Conservation (phyloP, 1,140 invertebrate species). For the Laupala kohalensis region DNA sequence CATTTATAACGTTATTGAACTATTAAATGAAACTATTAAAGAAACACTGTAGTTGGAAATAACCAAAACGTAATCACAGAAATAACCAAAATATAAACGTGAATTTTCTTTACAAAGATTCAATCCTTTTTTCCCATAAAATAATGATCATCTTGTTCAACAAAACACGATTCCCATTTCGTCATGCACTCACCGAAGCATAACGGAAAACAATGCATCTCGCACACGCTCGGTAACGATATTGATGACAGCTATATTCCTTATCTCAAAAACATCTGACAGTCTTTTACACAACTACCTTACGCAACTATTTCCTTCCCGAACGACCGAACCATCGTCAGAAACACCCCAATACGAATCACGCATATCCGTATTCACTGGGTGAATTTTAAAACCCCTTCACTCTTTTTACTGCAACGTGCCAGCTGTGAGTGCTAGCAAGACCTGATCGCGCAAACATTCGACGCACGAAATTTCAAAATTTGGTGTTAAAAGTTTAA, state of each 20-base stretch:
- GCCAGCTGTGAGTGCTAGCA: background rate
- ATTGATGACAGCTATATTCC: background rate
- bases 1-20: too few relatives aligned
- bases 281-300: background rate
- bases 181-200: too few relatives aligned
- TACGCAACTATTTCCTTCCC: background rate
- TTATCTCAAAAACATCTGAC: background rate
- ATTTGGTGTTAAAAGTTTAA: background rate
- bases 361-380: too few relatives aligned
- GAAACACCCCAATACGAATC: background rate
- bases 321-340: background rate
- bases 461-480: background rate
- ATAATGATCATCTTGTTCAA: too few relatives aligned
- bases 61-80: too few relatives aligned
- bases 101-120: too few relatives aligned
- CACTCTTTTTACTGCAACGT: background rate
- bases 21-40: too few relatives aligned
- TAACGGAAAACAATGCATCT: background rate
- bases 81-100: too few relatives aligned
- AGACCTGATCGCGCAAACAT: background rate
- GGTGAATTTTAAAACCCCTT: background rate
- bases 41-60: too few relatives aligned
- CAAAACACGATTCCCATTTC: too few relatives aligned
- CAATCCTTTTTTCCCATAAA: too few relatives aligned
- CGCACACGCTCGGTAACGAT: too few relatives aligned